Percentiles rank a stretch among this genome's conserved stretches.
phyloP scores from a whole-genome alignment of 2,113 vertebrate species.

The Neomonachus schauinslandi region DNA sequence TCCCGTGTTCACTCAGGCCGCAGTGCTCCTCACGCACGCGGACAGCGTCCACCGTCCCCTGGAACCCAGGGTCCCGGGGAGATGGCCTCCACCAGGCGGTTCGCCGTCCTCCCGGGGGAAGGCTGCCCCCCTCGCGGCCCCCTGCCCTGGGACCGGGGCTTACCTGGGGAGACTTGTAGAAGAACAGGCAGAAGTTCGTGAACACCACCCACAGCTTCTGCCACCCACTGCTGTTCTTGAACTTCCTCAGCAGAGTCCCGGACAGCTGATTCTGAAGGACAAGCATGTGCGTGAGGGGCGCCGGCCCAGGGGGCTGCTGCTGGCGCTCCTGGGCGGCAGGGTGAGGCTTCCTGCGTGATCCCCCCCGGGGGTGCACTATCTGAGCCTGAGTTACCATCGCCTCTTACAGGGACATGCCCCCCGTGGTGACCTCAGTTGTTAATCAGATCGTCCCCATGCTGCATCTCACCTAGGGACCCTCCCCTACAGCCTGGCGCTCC shows the following conservation, averaged over 20 bases:
- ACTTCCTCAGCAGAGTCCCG: constrained; percentile 97
- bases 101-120: neutral
- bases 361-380: too few species aligned
- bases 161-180: constrained; percentile 99
- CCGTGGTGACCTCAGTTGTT: too few species aligned
- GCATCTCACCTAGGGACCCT: neutral
- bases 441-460: neutral
- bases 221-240: constrained; percentile 99
- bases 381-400: too few species aligned
- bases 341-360: too few species aligned
- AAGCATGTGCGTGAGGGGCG: neutral
- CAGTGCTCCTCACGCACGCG: neutral
- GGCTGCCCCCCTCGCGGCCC: neutral
- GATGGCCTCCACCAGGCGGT: too few species aligned
- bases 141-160: rapidly evolving
- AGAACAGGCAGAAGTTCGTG: constrained; percentile 99
- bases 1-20: too few species aligned
- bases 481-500: too few species aligned
- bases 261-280: constrained; percentile 95
- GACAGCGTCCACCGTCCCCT: rapidly evolving
- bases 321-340: too few species aligned
- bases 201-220: constrained; percentile 99
- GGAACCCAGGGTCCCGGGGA: rapidly evolving
- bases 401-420: too few species aligned
- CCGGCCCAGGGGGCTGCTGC: too few species aligned